Conservation (phyloP, 2,797 vertebrate species). For the Philypnodon macrostomus region DNA sequence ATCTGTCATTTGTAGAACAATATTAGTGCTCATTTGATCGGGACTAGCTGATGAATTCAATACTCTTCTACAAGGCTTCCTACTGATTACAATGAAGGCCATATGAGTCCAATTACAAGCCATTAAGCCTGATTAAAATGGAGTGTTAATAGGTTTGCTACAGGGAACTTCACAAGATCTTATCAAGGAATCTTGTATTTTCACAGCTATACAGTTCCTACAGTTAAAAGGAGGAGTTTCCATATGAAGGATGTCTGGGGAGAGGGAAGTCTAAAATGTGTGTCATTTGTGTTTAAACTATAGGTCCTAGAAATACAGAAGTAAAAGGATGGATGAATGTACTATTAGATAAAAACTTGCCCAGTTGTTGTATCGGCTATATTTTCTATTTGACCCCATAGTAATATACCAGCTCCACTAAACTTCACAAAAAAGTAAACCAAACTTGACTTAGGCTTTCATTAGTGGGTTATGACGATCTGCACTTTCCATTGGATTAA, state of each 20-base stretch:
- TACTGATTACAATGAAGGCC: slow-evolving; percentile 2
- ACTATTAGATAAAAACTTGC: too few species aligned
- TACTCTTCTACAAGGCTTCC: not conserved
- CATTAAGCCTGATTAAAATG: slow-evolving; percentile 1
- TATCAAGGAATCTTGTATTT: too few species aligned
- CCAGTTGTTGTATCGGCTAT: too few species aligned
- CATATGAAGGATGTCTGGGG: too few species aligned
- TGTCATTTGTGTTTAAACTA: too few species aligned
- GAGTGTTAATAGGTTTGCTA: not conserved
- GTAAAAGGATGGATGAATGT: too few species aligned
- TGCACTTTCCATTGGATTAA: not conserved
- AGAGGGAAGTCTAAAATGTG: too few species aligned
- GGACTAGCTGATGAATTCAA: not conserved
- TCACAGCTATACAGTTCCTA: too few species aligned
- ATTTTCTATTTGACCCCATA: too few species aligned
- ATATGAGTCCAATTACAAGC: not conserved
- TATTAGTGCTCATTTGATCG: not conserved
- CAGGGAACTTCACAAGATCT: not conserved
- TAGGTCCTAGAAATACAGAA: too few species aligned
- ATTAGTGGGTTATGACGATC: not conserved
- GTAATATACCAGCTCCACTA: not conserved
- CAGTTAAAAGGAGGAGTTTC: too few species aligned
- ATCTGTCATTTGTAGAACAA: not conserved
- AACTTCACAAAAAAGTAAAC: not conserved
- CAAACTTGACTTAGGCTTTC: not conserved